These are phyloP conservation scores for Riparia riparia DNA, from an alignment of 2,113 vertebrate genomes.

Conservation along the genomic window DNA sequence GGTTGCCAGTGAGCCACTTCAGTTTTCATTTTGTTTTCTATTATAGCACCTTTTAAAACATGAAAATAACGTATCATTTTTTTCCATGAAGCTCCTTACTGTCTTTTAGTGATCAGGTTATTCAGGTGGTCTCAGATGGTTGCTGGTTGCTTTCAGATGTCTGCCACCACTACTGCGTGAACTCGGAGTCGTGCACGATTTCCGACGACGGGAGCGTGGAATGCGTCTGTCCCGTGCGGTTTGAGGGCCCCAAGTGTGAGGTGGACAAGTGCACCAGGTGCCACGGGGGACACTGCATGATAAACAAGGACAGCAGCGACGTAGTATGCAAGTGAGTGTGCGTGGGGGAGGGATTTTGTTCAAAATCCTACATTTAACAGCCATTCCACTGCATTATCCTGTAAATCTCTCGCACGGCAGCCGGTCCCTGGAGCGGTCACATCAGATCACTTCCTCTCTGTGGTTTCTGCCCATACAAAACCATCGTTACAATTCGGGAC, in stretches of 20 bases:
- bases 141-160: constrained; percentile 80
- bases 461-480: neutral
- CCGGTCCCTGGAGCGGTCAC: accelerated
- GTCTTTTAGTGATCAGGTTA: neutral
- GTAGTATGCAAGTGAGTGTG: constrained; percentile 93
- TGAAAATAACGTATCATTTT: neutral
- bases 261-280: constrained; percentile 92
- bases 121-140: no score
- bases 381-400: accelerated
- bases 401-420: accelerated
- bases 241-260: constrained; percentile 93
- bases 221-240: constrained; percentile 90
- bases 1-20: neutral
- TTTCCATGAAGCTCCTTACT: neutral
- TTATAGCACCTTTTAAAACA: neutral
- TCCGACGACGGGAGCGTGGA: constrained; percentile 88
- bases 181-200: constrained; percentile 92
- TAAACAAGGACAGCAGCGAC: constrained; percentile 86
- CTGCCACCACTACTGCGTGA: constrained; percentile 96
- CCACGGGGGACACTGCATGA: constrained; percentile 90
- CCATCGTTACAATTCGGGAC: no score
- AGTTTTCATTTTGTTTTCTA: neutral
- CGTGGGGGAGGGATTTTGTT: accelerated
- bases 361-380: accelerated
- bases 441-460: neutral